phyloP scores from a whole-genome alignment of 2,797 vertebrate species.

The Thunnus albacares region DNA sequence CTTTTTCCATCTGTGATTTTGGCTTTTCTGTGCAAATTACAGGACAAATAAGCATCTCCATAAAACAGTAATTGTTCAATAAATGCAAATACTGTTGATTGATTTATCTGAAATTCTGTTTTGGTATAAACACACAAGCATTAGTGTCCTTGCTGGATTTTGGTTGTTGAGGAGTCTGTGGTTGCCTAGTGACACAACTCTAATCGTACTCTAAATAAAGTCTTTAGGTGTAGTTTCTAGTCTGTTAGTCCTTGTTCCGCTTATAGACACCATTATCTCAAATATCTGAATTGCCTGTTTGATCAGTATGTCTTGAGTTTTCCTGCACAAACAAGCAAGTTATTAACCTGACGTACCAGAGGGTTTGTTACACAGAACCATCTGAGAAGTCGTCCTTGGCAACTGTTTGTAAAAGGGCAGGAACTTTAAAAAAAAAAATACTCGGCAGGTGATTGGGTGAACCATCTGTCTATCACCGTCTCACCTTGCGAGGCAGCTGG shows the following conservation, averaged over 20 bases:
- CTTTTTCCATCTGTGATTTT: not conserved
- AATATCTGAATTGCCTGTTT: no score
- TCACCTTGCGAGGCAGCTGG: no score
- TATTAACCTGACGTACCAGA: no score
- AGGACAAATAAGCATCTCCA: not conserved
- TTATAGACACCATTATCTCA: not conserved
- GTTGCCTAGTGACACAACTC: not conserved
- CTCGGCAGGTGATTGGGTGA: no score
- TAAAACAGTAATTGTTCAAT: not conserved
- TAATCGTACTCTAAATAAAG: not conserved
- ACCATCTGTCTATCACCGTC: no score
- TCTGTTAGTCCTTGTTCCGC: not conserved
- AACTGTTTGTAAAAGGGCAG: no score
- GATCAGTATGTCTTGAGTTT: no score
- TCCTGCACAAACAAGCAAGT: not conserved
- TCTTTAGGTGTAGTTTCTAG: slow-evolving; percentile 1
- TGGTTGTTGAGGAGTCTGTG: not conserved
- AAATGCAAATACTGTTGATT: not conserved
- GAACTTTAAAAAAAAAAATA: no score
- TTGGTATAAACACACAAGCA: not conserved
- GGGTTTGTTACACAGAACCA: no score
- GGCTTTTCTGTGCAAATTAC: not conserved
- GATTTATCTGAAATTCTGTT: not conserved
- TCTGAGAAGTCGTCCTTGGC: no score
- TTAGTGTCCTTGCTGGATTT: slow-evolving; percentile 1